Conservation (phyloP, 2,888 invertebrate species). For the Agapostemon virescens region DNA sequence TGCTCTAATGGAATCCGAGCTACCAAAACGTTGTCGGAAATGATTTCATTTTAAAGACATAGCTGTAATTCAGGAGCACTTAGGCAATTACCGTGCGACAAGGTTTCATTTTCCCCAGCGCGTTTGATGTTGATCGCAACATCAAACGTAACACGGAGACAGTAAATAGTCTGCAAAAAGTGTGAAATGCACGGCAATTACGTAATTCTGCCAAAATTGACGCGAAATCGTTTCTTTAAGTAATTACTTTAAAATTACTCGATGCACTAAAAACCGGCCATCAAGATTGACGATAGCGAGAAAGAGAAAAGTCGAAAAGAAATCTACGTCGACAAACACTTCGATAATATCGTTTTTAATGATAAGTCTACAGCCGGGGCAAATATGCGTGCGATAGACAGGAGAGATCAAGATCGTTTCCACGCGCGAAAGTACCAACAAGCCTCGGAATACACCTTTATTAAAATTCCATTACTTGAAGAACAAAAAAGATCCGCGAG, state of each 20-base stretch:
- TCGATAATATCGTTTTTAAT: background rate
- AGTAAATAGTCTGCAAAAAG: background rate
- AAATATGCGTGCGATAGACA: background rate
- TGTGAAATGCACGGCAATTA: background rate
- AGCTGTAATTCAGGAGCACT: background rate
- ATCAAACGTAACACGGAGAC: background rate
- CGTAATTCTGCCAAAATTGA: background rate
- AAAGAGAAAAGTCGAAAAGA: background rate
- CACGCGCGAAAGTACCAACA: background rate
- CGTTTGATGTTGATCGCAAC: too few species aligned
- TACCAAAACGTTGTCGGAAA: too few species aligned
- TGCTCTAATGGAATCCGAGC: too few species aligned
- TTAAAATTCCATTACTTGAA: background rate
- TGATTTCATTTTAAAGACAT: too few species aligned
- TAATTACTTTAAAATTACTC: background rate
- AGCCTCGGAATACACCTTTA: background rate
- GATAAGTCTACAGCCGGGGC: too few species aligned
- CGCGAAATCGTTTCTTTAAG: background rate
- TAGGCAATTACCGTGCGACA: background rate
- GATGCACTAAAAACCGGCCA: background rate
- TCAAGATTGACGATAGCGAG: background rate
- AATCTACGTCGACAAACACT: background rate
- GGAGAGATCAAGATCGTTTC: background rate
- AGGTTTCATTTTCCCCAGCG: background rate
- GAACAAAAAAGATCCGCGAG: too few species aligned